These are phyloP conservation scores for Notechis scutatus DNA, from an alignment of 2,113 vertebrate species.

Conservation along the genomic window DNA sequence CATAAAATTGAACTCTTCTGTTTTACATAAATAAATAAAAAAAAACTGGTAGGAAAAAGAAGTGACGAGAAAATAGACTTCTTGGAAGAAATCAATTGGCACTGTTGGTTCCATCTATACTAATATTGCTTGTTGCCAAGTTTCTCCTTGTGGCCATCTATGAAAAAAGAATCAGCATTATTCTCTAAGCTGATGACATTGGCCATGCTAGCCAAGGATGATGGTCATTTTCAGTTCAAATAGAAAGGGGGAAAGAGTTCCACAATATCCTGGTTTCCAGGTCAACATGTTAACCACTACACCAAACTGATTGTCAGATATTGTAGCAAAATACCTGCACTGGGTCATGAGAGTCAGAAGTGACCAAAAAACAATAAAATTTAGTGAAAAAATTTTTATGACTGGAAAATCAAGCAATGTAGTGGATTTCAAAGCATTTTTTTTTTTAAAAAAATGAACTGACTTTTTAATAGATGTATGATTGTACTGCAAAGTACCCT, in stretches of 20 bases:
- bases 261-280: neutral
- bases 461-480: neutral
- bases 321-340: neutral
- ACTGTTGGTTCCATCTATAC: neutral
- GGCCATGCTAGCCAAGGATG: neutral
- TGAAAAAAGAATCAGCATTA: neutral
- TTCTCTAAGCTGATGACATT: neutral
- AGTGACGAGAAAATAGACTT: neutral
- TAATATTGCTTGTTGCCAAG: conserved; percentile 4
- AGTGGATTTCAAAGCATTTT: neutral
- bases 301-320: neutral
- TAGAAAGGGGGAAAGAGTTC: neutral
- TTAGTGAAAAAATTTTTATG: neutral
- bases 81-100: fast-evolving
- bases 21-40: neutral
- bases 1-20: neutral
- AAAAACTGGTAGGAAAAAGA: neutral
- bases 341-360: neutral
- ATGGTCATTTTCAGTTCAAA: neutral
- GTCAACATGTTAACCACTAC: neutral
- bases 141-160: neutral
- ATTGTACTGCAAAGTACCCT: neutral
- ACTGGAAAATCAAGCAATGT: neutral
- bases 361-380: neutral
- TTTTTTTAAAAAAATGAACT: neutral